These are phyloP conservation scores for Odontomyia ornata DNA, from an alignment of 2,888 invertebrate species.

Conservation along the genomic window DNA sequence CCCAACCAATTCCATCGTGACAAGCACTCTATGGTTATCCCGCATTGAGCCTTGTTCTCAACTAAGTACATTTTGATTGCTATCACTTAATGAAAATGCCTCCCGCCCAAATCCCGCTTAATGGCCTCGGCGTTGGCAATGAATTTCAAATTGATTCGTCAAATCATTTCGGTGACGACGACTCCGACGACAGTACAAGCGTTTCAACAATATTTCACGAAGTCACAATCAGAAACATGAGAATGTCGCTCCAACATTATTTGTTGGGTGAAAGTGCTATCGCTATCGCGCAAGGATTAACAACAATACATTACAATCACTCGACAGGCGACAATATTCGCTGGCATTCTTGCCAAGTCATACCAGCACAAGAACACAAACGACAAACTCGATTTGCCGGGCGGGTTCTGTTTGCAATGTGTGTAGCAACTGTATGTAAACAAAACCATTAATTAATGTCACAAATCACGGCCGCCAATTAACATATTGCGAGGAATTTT, in stretches of 20 bases:
- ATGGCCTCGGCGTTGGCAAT: background rate
- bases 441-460: slow-evolving; percentile 52
- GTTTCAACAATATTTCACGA: slow-evolving; percentile 38
- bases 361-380: background rate
- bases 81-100: slow-evolving; percentile 5
- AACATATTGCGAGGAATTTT: slow-evolving; percentile 51
- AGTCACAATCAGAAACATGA: slow-evolving; percentile 37
- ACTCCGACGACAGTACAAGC: slow-evolving; percentile 30
- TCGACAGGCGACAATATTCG: slow-evolving; percentile 20
- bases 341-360: slow-evolving; percentile 23
- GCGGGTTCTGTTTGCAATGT: slow-evolving; percentile 22
- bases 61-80: background rate
- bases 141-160: slow-evolving; percentile 34
- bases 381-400: slow-evolving; percentile 5
- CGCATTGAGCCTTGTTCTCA: no score
- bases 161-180: slow-evolving; percentile 33
- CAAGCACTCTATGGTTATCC: no score
- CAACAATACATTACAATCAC: slow-evolving; percentile 22
- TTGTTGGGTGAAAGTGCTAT: background rate
- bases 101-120: background rate
- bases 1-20: no score
- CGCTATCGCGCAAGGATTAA: slow-evolving; percentile 28
- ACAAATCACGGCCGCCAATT: slow-evolving; percentile 50
- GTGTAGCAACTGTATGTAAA: slow-evolving; percentile 47
- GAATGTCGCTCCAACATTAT: slow-evolving; percentile 1